Percentiles rank a stretch among this genome's conserved stretches.
These are phyloP conservation scores for Drosophila fulvimacula DNA, from an alignment of 2,888 invertebrate genomes.

Conservation along the genomic window DNA sequence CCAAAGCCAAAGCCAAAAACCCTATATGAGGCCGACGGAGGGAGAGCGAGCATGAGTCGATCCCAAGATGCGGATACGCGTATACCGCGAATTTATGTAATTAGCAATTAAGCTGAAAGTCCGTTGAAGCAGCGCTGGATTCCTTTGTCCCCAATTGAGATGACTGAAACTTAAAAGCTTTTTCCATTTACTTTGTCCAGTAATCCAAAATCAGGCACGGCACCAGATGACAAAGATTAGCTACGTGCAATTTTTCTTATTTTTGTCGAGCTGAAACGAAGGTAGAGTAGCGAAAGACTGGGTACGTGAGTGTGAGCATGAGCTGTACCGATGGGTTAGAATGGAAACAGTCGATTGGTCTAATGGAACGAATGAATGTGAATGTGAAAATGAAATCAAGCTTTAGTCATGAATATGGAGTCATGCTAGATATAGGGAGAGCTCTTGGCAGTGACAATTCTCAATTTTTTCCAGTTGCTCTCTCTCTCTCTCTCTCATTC, in stretches of 20 bases:
- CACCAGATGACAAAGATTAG: conserved; percentile 79
- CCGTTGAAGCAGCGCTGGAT: conserved; percentile 41
- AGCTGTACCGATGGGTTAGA: conserved; percentile 3
- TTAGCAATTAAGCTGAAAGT: conserved; percentile 73
- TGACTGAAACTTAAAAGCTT: conserved; percentile 59
- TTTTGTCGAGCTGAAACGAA: conserved; percentile 31
- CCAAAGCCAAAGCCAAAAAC: conserved; percentile 18
- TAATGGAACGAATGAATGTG: too few relatives aligned
- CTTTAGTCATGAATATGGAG: background rate
- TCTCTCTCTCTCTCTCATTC: background rate
- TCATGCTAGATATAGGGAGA: background rate
- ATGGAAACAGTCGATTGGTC: background rate
- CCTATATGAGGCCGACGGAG: conserved; percentile 33
- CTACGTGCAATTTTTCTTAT: conserved; percentile 67
- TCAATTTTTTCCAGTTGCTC: too few relatives aligned
- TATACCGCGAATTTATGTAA: conserved; percentile 76
- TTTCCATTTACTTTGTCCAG: conserved; percentile 52
- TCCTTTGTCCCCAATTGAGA: conserved; percentile 34
- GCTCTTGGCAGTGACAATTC: background rate
- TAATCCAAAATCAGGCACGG: conserved; percentile 64
- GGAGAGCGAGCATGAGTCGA: conserved; percentile 15
- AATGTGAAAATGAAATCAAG: background rate
- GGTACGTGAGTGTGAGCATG: background rate
- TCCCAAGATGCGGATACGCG: conserved; percentile 54
- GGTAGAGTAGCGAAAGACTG: conserved; percentile 35